Evolutionary conservation across 2,888 invertebrate species (phyloP), one percentile per base, ranked within the genome.

Genomic region (Eudemis profundana): DNA sequence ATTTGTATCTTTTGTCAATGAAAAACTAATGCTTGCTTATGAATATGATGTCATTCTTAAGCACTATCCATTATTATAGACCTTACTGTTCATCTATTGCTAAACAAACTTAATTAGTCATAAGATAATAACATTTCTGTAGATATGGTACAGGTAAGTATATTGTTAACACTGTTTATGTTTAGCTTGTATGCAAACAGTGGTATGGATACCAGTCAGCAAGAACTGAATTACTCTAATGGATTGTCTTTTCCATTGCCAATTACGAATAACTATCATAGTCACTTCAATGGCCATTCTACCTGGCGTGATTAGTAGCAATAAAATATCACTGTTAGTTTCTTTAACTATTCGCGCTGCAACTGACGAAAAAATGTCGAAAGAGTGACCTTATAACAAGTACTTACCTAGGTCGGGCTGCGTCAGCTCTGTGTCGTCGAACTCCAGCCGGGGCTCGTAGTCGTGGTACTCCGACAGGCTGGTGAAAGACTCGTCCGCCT

Each of bases 361-460:
- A 19, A 27, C 27, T 36, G 29, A 51, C 36, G 63, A 19, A 50
- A 51, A 27, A 29, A 14, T 10, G 17, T 21, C n/a, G 15, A 27
- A 21, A 54, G 17, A 33, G 14, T 44, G 21, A 57, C 60, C 61
- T 67, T 59, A 47, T 50, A 56, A 42, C 7, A 75, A n/a, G n/a
- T n/a, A n/a, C 90, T 93, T 93, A 96, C 96, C 95, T 84, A 95
- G 93, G 73, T 95, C 94, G 63, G 64, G 57, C 57, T 64, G 64
- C 19, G 60, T 42, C 65, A 97, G 88, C 90, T 98, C 98, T 12
- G 97, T 96, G 87, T 98, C 98, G 92, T 99, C 98, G 92, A 98
- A 98, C 87, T 98, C 98, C 83, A 98, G 93, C 89, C 97, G 97
- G 12, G 98, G 98, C 85, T 99, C 98, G 85, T 98, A 97, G 89